phyloP scores from a whole-genome alignment of 2,888 invertebrate species.

The Oligia latruncula region DNA sequence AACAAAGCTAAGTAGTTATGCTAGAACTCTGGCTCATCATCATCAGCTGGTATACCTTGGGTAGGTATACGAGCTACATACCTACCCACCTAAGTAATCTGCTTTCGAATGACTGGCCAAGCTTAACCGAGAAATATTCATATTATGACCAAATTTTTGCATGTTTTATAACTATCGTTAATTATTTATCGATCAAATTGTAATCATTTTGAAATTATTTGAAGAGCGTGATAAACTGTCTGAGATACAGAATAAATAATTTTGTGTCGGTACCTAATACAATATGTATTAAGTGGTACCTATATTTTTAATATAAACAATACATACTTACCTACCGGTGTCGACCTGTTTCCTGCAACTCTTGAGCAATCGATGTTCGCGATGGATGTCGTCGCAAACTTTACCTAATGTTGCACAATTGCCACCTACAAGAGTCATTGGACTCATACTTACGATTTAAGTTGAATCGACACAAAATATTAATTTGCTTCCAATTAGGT shows the following conservation, averaged over 20 bases:
- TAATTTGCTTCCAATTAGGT: neutral
- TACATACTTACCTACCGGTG: constrained; percentile 38
- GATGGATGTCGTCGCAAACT: constrained; percentile 68
- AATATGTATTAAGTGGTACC: constrained; percentile 5
- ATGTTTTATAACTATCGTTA: neutral
- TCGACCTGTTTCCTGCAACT: constrained; percentile 79
- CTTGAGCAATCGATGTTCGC: constrained; percentile 78
- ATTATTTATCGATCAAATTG: neutral
- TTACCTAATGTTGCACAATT: constrained; percentile 74
- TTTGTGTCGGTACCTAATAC: neutral
- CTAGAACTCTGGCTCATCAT: neutral
- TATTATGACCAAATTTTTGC: neutral
- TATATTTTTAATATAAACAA: constrained; percentile 39
- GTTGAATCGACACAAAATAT: constrained; percentile 30
- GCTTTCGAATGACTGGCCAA: neutral
- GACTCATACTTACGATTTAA: constrained; percentile 63
- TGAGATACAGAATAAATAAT: neutral
- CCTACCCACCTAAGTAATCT: no score
- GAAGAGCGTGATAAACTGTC: neutral
- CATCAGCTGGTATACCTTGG: neutral
- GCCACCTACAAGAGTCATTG: constrained; percentile 77
- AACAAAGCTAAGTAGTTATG: neutral
- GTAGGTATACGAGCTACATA: no score
- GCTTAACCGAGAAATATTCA: neutral
- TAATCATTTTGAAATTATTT: neutral